Evolutionary conservation across 1,140 invertebrate genomes (phyloP).

Genomic region (Penaeus japonicus): DNA sequence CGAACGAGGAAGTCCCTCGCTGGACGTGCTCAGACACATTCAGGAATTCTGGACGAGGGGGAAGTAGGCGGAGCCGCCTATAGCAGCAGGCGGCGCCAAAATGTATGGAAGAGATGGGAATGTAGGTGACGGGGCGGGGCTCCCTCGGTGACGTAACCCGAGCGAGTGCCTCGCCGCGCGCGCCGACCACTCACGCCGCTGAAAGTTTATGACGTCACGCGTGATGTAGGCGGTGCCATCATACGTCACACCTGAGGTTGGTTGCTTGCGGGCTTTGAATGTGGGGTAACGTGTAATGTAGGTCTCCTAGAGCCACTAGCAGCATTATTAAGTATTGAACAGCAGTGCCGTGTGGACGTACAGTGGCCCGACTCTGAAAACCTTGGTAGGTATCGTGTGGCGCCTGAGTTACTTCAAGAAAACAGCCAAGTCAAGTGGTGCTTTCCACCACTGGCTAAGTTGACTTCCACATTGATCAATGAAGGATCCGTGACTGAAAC

Average conservation of each 20-base stretch:
- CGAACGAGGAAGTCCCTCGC: not conserved
- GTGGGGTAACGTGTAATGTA: constrained; percentile 44
- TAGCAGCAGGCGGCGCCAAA: constrained; percentile 41
- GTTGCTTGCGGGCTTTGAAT: constrained; percentile 41
- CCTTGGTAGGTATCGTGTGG: constrained; percentile 21
- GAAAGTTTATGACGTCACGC: not conserved
- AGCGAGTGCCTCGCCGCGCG: not conserved
- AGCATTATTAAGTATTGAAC: constrained; percentile 48
- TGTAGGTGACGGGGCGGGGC: constrained; percentile 39
- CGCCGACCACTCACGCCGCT: not conserved
- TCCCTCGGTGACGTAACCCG: constrained; percentile 13
- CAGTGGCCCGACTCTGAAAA: constrained; percentile 19
- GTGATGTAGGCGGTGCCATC: constrained; percentile 11
- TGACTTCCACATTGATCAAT: too few relatives aligned
- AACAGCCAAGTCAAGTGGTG: not conserved
- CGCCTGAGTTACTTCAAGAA: not conserved
- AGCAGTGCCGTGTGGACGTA: constrained; percentile 51
- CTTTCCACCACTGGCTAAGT: too few relatives aligned
- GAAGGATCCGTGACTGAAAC: too few relatives aligned
- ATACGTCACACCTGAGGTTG: constrained; percentile 11
- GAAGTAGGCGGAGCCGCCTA: constrained; percentile 19
- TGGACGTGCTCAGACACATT: constrained; percentile 10
- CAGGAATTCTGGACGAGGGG: constrained; percentile 15
- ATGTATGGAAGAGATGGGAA: constrained; percentile 37
- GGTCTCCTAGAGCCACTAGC: constrained; percentile 8